These are phyloP conservation scores for Beris chalybata DNA, from an alignment of 2,888 invertebrate genomes.

Conservation along the genomic window DNA sequence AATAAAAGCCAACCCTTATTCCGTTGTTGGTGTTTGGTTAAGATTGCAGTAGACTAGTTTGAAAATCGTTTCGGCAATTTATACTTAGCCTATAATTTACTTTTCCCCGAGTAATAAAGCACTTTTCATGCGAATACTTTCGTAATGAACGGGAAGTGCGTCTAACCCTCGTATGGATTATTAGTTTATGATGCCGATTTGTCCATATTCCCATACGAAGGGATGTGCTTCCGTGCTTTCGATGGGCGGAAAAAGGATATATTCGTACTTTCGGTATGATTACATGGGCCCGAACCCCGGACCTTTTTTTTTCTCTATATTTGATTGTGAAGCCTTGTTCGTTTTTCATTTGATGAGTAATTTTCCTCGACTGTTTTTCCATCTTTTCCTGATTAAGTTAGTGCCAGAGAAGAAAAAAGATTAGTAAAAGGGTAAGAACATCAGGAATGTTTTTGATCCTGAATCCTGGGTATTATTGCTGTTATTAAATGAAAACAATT, in stretches of 20 bases:
- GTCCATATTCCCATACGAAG: slow-evolving; percentile 1
- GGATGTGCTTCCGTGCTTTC: slow-evolving; percentile 19
- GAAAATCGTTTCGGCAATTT: slow-evolving; percentile 6
- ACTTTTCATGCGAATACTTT: not conserved
- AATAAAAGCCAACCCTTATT: slow-evolving; percentile 4
- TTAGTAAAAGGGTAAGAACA: too few relatives aligned
- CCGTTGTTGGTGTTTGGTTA: not conserved
- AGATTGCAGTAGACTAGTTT: too few relatives aligned
- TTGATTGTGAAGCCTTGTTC: too few relatives aligned
- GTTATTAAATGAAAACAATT: too few relatives aligned
- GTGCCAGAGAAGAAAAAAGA: too few relatives aligned
- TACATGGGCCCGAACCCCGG: not conserved
- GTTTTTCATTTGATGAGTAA: too few relatives aligned
- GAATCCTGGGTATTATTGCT: too few relatives aligned
- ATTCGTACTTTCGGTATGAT: slow-evolving; percentile 3
- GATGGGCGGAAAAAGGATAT: not conserved
- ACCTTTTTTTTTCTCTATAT: not conserved
- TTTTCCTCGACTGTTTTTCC: too few relatives aligned
- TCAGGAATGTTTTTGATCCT: too few relatives aligned
- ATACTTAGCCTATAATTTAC: slow-evolving; percentile 25
- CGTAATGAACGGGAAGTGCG: slow-evolving; percentile 5
- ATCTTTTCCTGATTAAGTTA: too few relatives aligned
- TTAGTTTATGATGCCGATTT: slow-evolving; percentile 23
- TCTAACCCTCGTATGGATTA: slow-evolving; percentile 21
- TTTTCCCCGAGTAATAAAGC: not conserved